Conservation (phyloP, 53 echinoderm and acorn worm species). For the Temnopleurus reevesii region DNA sequence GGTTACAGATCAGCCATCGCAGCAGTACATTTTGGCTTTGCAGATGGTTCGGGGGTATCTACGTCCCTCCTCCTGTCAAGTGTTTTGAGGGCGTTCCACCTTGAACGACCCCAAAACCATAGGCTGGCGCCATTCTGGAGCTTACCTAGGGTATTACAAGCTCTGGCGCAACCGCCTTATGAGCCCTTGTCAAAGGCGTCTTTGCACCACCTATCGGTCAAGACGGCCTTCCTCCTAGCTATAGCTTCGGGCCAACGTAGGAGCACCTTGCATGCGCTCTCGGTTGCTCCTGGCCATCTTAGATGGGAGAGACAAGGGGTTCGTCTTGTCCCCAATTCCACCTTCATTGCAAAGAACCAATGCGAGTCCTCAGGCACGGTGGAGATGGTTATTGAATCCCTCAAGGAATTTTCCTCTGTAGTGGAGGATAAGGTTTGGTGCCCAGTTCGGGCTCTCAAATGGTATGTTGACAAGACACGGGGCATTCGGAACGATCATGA, state of each 20-base stretch:
- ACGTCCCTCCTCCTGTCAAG: no score
- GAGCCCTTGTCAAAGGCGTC: not conserved
- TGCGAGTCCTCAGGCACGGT: no score
- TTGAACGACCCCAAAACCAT: not conserved
- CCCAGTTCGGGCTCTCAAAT: conserved; percentile 35
- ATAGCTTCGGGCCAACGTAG: conserved; percentile 15
- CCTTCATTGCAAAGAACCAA: conserved; percentile 26
- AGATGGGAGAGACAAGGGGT: conserved; percentile 12
- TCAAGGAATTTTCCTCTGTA: no score
- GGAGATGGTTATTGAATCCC: no score
- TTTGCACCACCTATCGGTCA: not conserved
- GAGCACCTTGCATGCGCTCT: conserved; percentile 13
- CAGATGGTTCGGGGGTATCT: no score
- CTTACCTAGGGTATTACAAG: conserved; percentile 8
- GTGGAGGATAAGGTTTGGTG: conserved; percentile 40
- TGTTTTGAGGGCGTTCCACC: no score
- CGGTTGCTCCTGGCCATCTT: not conserved
- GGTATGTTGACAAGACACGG: conserved; percentile 11
- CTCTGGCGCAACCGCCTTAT: not conserved
- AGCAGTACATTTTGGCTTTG: no score
- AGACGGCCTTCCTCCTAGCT: not conserved
- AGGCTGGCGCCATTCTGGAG: not conserved
- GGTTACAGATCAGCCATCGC: conserved; percentile 48
- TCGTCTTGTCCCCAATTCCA: not conserved
- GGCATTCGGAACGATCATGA: not conserved